A percentile compares a stretch with the other conserved stretches of the same genome.
phyloP scores from a whole-genome alignment of 2,113 vertebrate genomes.

The Takifugu flavidus region DNA sequence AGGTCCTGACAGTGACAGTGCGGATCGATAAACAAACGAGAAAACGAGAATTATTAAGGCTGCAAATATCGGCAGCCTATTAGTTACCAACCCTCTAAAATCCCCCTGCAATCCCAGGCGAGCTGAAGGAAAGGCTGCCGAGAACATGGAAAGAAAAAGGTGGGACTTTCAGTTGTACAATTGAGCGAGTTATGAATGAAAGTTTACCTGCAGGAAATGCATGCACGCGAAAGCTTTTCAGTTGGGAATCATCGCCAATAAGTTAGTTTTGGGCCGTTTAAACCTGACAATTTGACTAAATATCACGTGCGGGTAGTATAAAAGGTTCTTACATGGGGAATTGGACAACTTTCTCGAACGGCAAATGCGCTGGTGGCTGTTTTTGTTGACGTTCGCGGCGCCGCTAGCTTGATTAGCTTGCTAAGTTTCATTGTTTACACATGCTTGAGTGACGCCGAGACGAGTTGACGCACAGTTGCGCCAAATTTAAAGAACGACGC shows the following conservation, averaged over 20 bases:
- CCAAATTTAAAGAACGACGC: too few relatives aligned
- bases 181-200: constrained; percentile 76
- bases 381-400: constrained; percentile 8
- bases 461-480: constrained; percentile 7
- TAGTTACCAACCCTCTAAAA: constrained; percentile 3
- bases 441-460: constrained; percentile 53
- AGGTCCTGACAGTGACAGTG: constrained; percentile 41
- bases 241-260: not conserved
- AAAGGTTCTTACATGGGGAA: too few relatives aligned
- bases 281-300: too few relatives aligned
- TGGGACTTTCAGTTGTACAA: constrained; percentile 63
- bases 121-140: constrained; percentile 11
- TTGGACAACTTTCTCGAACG: too few relatives aligned
- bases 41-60: constrained; percentile 35
- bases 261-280: not conserved
- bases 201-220: constrained; percentile 63
- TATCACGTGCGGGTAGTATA: too few relatives aligned
- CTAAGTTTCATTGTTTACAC: constrained; percentile 68
- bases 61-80: constrained; percentile 16
- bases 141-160: constrained; percentile 90
- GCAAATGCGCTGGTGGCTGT: not conserved
- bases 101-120: not conserved
- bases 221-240: constrained; percentile 27
- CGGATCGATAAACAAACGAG: constrained; percentile 51
- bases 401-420: constrained; percentile 69